Conservation (phyloP, 1,140 invertebrate genomes). For the Acromyrmex heyeri region DNA sequence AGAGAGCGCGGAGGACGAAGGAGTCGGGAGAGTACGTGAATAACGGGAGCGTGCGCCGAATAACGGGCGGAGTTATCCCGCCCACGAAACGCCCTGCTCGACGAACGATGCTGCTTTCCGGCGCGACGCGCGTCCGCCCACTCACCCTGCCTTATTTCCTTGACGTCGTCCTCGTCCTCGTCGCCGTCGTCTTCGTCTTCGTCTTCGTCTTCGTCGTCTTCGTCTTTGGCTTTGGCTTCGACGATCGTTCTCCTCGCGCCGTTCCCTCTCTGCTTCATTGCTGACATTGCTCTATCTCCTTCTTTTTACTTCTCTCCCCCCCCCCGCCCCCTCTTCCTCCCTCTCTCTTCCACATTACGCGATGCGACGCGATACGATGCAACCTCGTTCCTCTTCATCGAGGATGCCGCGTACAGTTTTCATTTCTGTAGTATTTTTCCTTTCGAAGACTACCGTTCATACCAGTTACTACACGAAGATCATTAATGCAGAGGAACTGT, state of each 20-base stretch:
- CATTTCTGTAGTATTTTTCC: conserved; percentile 15
- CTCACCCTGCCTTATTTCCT: conserved; percentile 53
- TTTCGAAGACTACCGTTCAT: background rate
- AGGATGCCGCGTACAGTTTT: conserved; percentile 35
- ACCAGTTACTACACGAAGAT: too few species aligned
- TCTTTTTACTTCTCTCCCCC: background rate
- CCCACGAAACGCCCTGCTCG: conserved; percentile 52
- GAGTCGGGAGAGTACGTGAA: conserved; percentile 62
- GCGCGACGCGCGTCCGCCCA: conserved; percentile 42
- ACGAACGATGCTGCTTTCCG: conserved; percentile 46
- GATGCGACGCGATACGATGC: conserved; percentile 52
- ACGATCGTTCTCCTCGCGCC: background rate
- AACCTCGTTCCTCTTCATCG: conserved; percentile 60
- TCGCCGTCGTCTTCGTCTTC: background rate
- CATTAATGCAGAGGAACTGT: background rate
- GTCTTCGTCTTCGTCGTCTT: background rate
- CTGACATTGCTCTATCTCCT: conserved; percentile 4
- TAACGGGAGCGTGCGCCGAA: conserved; percentile 73
- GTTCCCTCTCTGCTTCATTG: conserved; percentile 12
- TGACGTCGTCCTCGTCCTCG: conserved; percentile 12
- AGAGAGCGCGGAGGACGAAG: conserved; percentile 70
- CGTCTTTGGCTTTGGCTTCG: background rate
- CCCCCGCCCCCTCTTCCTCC: background rate
- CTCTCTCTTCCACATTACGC: background rate
- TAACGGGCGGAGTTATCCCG: conserved; percentile 43